Conservation (phyloP, 2,888 invertebrate genomes). For the Xestia c-nigrum region DNA sequence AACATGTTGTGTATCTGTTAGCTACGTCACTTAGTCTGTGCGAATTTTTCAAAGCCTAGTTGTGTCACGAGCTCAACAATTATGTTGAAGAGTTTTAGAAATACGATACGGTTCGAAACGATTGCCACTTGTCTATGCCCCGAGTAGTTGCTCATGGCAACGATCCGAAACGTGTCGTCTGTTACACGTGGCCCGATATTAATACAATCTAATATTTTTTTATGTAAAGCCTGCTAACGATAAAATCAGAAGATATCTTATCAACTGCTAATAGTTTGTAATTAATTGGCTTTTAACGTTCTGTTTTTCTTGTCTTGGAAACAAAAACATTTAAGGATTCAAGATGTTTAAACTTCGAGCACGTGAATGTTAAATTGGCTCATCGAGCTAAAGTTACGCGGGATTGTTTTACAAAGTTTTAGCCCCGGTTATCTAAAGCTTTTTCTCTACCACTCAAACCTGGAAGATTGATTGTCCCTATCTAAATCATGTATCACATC, state of each 20-base stretch:
- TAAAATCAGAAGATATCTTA: neutral
- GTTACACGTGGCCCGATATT: neutral
- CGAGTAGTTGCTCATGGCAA: neutral
- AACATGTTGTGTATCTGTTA: neutral
- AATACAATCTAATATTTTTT: neutral
- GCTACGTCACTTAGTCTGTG: neutral
- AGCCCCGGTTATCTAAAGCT: neutral
- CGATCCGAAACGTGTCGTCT: neutral
- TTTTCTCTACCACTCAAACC: neutral
- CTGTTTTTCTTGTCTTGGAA: neutral
- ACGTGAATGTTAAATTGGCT: neutral
- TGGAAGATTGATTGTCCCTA: neutral
- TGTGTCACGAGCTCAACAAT: neutral
- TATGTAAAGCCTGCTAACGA: neutral
- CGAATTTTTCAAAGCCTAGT: neutral
- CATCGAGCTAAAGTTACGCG: neutral
- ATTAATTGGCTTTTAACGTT: neutral
- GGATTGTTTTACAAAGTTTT: neutral
- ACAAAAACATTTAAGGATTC: neutral
- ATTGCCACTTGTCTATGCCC: neutral
- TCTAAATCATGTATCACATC: neutral
- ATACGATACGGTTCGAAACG: neutral
- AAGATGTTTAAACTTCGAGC: neutral
- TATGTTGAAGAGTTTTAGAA: neutral
- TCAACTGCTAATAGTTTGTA: neutral